Evolutionary conservation across 2,888 invertebrate species (phyloP), one percentile per base, ranked within the genome.

Genomic region (Megaustenia siamemsis): DNA sequence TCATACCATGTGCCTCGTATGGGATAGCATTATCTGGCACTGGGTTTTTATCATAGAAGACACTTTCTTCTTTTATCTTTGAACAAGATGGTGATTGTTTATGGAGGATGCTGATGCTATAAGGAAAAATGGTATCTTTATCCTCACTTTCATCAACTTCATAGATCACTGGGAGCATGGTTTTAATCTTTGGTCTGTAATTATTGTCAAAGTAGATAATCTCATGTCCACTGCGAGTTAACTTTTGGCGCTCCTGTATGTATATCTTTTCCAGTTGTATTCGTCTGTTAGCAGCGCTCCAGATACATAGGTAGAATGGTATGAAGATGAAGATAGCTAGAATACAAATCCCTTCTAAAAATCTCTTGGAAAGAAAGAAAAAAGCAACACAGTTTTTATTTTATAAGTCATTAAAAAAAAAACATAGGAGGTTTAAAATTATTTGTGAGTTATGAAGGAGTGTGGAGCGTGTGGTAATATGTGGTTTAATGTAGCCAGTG

Each of bases 11-110:
- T 32, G 1, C 40, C 12, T 3, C 38, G n/a, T 60, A 24, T 40
- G 77, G 77, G 0, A 12, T 12, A 18, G 80, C 80, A 68, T 80
- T 80, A 12, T 68, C 80, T 8, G 80, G 68, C 21, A 69, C 15
- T 38, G 43, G 49, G 8, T 49, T 32, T 10, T 8, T 8, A 28
- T 80, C 35, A 28, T 80, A 80, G 8, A 35, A 32, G 43, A 49
- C 6, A 21, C 21, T 80, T 53, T 80, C 38, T 1, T 53, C n/a
- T 3, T 35, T 53, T 8, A 69, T 69, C 5, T 53, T 24, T 4
- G 35, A 1, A 21, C 80, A 80, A 24, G 35, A 6, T 12, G 49
- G 38, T 21, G 40, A n/a, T n/a, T 8, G 12, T 12, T 53, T 18
- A n/a, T 80, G 80, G 24, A 49, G 28, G 38, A 80, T 53, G 5